Evolutionary conservation across 37 sponge, comb jelly and placozoan genomes (phyloP), one percentile per base, ranked within the genome.

Genomic region (Halichondria panicea): DNA sequence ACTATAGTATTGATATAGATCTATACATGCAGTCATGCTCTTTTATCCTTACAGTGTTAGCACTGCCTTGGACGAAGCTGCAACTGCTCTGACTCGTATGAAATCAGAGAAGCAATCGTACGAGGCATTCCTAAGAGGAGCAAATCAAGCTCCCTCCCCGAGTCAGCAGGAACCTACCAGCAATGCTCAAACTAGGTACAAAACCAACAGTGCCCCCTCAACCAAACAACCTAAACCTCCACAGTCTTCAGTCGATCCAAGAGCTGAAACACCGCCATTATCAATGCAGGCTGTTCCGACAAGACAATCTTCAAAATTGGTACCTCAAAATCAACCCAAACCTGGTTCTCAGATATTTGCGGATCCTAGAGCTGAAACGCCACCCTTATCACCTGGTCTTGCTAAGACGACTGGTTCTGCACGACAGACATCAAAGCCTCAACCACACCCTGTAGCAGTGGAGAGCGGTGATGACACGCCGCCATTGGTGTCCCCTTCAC

Each of bases 51-150:
- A 27, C 31, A 83, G 84, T 76, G 92, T 92, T n/a, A 87, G 89
- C 36, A 75, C 66, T 53, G 92, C 92, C 21, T 55, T 92, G 41
- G 92, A 92, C 41, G 92, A 92, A 41, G 92, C 92, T 25, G 88
- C 92, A 40, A 74, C 79, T 41, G 88, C 92, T 21, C 89, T 92
- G 4, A 82, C 78, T 41, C 71, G 83, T 28, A 92, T 92, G 77
- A 77, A 84, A 45, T 71, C 78, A 36, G 88, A 87, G 42, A 73
- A 69, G 72, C 55, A 73, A 46, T 40, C 79, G 4, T 80, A 80
- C 32, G 81, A 80, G 34, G 71, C 81, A 1, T 80, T 80, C 36
- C 81, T 80, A 9, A 71, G 71, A 30, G 81, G 81, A 8, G 81
- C 81, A 28, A 70, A 70, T 61, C 81, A 80, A 40, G 62, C 81